Percentiles rank a stretch among this genome's conserved stretches.
Conservation (phyloP, 1,140 invertebrate species). For the Ylistrum balloti region DNA sequence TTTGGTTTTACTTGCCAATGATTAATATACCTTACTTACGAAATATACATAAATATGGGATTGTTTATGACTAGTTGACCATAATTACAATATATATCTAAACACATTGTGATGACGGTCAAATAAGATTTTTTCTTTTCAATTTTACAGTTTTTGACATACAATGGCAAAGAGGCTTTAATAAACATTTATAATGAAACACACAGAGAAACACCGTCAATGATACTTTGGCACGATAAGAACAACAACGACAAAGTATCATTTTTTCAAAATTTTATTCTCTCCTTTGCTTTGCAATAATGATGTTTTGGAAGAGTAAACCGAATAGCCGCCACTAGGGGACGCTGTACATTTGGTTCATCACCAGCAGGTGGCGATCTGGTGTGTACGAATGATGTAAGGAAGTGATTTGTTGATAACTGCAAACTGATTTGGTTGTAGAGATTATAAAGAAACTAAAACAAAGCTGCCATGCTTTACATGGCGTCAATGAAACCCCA, state of each 20-base stretch:
- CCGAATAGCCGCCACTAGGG: constrained; percentile 13
- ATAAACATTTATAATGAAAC: too few relatives aligned
- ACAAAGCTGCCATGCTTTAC: not conserved
- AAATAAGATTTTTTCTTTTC: too few relatives aligned
- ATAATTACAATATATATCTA: too few relatives aligned
- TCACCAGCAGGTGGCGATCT: not conserved
- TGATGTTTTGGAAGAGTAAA: constrained; percentile 39
- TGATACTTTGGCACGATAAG: too few relatives aligned
- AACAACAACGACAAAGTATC: not conserved
- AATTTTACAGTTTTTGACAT: too few relatives aligned
- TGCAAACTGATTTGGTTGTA: constrained; percentile 30
- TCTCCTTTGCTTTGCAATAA: constrained; percentile 34
- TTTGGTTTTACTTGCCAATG: too few relatives aligned
- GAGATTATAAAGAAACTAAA: not conserved
- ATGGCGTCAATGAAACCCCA: not conserved
- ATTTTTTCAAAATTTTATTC: constrained; percentile 40
- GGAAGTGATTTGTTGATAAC: not conserved
- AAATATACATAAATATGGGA: too few relatives aligned
- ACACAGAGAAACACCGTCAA: too few relatives aligned
- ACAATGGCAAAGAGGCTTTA: too few relatives aligned
- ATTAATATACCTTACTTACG: too few relatives aligned
- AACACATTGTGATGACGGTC: too few relatives aligned
- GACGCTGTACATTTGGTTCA: not conserved
- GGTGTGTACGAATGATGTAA: not conserved
- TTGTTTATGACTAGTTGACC: too few relatives aligned